Conservation (phyloP, 2,888 invertebrate species). For the Stenolophus ochropezus region DNA sequence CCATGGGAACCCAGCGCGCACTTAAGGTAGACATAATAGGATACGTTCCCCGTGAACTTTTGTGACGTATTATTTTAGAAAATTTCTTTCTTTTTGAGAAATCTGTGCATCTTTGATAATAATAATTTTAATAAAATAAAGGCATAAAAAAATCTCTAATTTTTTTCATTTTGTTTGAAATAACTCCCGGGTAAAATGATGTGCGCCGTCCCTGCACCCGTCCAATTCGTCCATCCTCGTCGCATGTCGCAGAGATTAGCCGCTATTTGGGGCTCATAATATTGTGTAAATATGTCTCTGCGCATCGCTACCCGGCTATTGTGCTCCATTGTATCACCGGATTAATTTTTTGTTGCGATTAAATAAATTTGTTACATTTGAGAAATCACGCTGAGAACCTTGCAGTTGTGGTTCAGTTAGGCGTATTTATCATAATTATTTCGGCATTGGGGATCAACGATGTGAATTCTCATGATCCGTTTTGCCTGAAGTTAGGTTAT, state of each 20-base stretch:
- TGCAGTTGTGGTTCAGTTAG: conserved; percentile 31
- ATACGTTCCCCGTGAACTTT: no score
- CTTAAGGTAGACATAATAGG: no score
- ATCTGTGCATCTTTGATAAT: no score
- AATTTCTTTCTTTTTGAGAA: no score
- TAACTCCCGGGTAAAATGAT: neutral
- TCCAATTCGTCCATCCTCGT: neutral
- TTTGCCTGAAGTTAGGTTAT: neutral
- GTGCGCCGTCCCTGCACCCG: neutral
- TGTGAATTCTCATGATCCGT: conserved; percentile 1
- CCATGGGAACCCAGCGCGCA: no score
- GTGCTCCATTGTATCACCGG: conserved; percentile 66
- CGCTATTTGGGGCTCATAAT: conserved; percentile 67
- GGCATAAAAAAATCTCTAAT: no score
- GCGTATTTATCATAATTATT: conserved; percentile 58
- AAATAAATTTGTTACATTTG: conserved; percentile 67
- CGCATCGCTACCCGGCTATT: conserved; percentile 64
- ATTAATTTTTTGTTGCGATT: conserved; percentile 70
- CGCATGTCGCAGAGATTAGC: conserved; percentile 52
- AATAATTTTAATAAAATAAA: no score
- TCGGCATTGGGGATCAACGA: conserved; percentile 22
- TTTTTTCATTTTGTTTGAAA: no score
- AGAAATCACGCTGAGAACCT: conserved; percentile 63
- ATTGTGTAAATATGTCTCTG: conserved; percentile 69
- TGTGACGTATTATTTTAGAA: no score